A percentile compares a stretch with the other conserved stretches of the same genome.
Evolutionary conservation across 2,113 vertebrate species (phyloP).

Genomic region (Spermophilus dauricus): DNA sequence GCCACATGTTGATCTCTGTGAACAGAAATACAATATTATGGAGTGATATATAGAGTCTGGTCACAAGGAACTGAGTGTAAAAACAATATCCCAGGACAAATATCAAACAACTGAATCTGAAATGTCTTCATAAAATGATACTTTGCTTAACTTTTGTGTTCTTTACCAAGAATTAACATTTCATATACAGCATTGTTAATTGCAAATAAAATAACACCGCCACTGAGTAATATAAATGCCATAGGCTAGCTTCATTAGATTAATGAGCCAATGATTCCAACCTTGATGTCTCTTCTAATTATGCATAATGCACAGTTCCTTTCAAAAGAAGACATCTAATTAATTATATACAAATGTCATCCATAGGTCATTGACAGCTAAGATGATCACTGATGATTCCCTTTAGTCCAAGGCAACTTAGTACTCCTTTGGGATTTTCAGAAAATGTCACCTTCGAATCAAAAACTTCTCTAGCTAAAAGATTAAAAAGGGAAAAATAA

Average conservation of each 20-base stretch:
- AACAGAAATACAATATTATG: background rate
- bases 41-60: background rate
- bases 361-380: conserved; percentile 90
- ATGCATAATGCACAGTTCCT: conserved; percentile 85
- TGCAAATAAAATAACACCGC: conserved; percentile 83
- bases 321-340: conserved; percentile 87
- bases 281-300: conserved; percentile 89
- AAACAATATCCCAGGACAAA: background rate
- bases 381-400: conserved; percentile 84
- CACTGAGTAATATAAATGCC: conserved; percentile 83
- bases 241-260: conserved; percentile 86
- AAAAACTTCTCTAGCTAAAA: conserved; percentile 76
- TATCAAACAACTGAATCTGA: background rate
- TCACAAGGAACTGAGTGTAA: rapidly evolving
- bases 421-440: conserved; percentile 84
- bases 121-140: conserved; percentile 14
- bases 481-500: conserved; percentile 76
- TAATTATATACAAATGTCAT: conserved; percentile 92
- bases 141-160: background rate
- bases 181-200: conserved; percentile 74
- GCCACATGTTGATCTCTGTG: background rate
- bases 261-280: conserved; percentile 87
- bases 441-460: conserved; percentile 88
- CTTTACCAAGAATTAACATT: conserved; percentile 67
- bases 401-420: conserved; percentile 85